Percentiles rank a stretch among this genome's conserved stretches.
These are phyloP conservation scores for Nannospalax galili DNA, from an alignment of 2,113 vertebrate species.

Conservation along the genomic window DNA sequence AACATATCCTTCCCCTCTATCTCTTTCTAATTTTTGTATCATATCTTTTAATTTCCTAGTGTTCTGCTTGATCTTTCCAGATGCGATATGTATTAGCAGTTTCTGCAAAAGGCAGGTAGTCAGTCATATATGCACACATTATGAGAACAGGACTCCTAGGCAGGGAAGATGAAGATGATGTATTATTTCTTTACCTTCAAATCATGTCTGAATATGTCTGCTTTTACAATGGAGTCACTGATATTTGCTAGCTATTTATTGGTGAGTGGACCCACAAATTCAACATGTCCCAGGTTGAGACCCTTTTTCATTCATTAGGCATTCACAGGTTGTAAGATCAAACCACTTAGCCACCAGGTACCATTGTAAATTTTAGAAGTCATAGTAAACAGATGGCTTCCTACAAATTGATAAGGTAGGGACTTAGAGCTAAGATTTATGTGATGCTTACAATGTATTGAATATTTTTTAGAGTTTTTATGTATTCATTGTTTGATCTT, in stretches of 20 bases:
- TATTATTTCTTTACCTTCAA: constrained; percentile 58
- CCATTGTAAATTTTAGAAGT: not conserved
- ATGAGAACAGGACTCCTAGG: constrained; percentile 41
- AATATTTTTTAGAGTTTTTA: constrained; percentile 10
- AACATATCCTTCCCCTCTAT: constrained; percentile 24
- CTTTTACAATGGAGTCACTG: constrained; percentile 48
- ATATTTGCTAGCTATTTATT: constrained; percentile 50
- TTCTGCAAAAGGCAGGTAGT: constrained; percentile 57
- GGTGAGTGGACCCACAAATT: constrained; percentile 43
- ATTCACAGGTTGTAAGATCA: constrained; percentile 22
- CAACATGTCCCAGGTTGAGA: constrained; percentile 28
- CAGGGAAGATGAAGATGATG: constrained; percentile 32
- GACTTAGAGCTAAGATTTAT: not conserved
- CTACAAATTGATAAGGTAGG: not conserved
- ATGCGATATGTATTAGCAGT: constrained; percentile 42
- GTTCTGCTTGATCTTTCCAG: constrained; percentile 58
- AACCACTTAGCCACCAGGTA: not conserved
- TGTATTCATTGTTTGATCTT: not conserved
- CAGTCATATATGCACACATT: constrained; percentile 53
- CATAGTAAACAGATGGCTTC: constrained; percentile 18
- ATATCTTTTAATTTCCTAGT: constrained; percentile 58
- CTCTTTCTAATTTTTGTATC: constrained; percentile 66
- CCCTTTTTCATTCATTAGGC: not conserved
- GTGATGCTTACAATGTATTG: not conserved
- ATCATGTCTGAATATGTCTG: constrained; percentile 27